Base-by-base conservation (phyloP, 2,888 invertebrate genomes). In the Lasius fuliginosus region DNA sequence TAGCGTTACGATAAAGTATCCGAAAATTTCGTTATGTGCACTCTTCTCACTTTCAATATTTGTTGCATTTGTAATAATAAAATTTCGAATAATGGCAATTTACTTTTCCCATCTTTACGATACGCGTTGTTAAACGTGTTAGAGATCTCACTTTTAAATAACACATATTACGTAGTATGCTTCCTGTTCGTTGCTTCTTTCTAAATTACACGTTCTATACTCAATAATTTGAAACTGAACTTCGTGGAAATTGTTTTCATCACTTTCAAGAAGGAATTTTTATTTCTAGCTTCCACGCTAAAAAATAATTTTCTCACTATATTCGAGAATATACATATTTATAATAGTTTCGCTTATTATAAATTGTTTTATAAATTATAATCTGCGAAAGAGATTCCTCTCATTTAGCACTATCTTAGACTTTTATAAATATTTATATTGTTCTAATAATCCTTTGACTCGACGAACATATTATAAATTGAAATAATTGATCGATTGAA, bases 331-430 rank as follows among this genome's bases (percentile, higher is more conserved):
- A 42, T 23, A 23, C 23, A 23, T 33, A 42, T 27, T 30, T 27
- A 62, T 71, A 83, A 75, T 30, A 30, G 46, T 15, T 36, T 53
- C 33, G 42, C 27, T 58, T n/a, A 30, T 68, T 27, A 60, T 77
- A 82, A 86, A 88, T 79, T 33, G 40, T 8, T 23, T 60, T 42
- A 23, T 9, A 64, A 68, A 60, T 42, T 46, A 4, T 18, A 9
- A 67, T 18, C 67, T 30, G 67, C 33, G 46, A 82, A 67, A 60
- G 36, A 46, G 27, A 56, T 58, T 27, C 8, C 9, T 40, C 0
- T 4, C 18, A 18, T 23, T 40, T 11, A 65, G 9, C 5, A 1
- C 3, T 23, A 46, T 65, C 1, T 67, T 36, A 9, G 6, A 27
- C 18, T 68, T 68, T 40, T 56, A 18, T n/a, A 5, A 36, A 65